Conservation (phyloP, 2,113 vertebrate species). For the Barnardius zonarius region DNA sequence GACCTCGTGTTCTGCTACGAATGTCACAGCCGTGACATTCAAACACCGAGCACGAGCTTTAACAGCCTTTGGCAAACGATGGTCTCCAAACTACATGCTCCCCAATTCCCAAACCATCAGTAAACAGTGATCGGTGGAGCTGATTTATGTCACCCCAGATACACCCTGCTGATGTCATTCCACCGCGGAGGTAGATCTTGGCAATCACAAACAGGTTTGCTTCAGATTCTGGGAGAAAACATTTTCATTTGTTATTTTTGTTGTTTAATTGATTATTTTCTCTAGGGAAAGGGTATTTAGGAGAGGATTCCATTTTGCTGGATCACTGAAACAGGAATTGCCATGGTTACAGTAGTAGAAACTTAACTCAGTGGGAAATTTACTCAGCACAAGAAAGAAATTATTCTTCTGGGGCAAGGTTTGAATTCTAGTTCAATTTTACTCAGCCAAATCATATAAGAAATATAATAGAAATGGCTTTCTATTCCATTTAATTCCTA, state of each 20-base stretch:
- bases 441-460: neutral
- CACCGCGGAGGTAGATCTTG: neutral
- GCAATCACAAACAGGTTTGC: neutral
- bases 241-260: neutral
- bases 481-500: neutral
- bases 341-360: slow-evolving; percentile 20
- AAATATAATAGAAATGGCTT: neutral
- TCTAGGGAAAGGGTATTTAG: neutral
- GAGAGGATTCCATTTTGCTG: slow-evolving; percentile 2
- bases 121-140: neutral
- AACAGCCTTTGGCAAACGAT: neutral
- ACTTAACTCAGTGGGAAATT: neutral
- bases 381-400: neutral
- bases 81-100: neutral
- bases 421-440: neutral
- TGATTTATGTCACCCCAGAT: neutral
- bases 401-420: neutral
- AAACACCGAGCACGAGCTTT: neutral
- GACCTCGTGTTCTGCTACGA: neutral
- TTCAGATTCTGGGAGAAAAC: neutral
- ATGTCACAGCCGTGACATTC: neutral
- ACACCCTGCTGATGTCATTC: neutral
- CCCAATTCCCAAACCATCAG: neutral
- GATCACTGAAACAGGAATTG: slow-evolving; percentile 35
- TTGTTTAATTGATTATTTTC: neutral